These are phyloP conservation scores for Leucophenga varia DNA, from an alignment of 1,140 invertebrate species.

Conservation along the genomic window DNA sequence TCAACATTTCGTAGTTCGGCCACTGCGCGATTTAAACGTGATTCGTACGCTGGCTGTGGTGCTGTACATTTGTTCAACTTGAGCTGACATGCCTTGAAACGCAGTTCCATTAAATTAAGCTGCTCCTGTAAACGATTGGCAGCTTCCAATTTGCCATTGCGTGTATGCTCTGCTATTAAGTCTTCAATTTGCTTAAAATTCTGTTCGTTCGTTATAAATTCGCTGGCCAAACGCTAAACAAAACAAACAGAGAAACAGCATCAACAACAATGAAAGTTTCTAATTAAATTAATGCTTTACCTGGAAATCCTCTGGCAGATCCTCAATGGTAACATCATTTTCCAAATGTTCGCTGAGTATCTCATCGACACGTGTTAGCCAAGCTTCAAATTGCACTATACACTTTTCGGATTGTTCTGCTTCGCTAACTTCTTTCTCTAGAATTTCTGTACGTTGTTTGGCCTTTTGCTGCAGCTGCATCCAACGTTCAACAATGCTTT, in stretches of 20 bases:
- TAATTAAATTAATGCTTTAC: constrained; percentile 57
- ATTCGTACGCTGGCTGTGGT: constrained; percentile 64
- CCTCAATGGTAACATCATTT: constrained; percentile 77
- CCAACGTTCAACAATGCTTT: constrained; percentile 69
- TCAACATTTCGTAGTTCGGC: constrained; percentile 72
- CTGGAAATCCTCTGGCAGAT: constrained; percentile 79
- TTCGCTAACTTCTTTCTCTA: constrained; percentile 76
- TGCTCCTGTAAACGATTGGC: constrained; percentile 76
- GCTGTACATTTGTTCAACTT: constrained; percentile 53
- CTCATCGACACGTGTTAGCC: constrained; percentile 71
- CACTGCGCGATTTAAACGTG: constrained; percentile 67
- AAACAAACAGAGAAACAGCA: constrained; percentile 9
- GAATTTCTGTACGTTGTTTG: constrained; percentile 66
- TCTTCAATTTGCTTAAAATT: constrained; percentile 69
- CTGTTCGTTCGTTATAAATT: constrained; percentile 72
- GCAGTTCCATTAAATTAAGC: constrained; percentile 67
- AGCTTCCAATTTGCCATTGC: constrained; percentile 75
- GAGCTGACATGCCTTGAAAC: constrained; percentile 47
- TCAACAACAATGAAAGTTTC: too few species aligned
- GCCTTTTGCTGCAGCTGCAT: constrained; percentile 71
- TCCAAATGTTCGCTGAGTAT: constrained; percentile 73
- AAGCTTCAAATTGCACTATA: constrained; percentile 74
- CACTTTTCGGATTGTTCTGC: constrained; percentile 78
- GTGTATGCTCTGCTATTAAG: constrained; percentile 69
- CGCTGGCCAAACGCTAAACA: constrained; percentile 67